Base-by-base conservation (phyloP, 1,140 invertebrate species). In the Thaumetopoea pityocampa region DNA sequence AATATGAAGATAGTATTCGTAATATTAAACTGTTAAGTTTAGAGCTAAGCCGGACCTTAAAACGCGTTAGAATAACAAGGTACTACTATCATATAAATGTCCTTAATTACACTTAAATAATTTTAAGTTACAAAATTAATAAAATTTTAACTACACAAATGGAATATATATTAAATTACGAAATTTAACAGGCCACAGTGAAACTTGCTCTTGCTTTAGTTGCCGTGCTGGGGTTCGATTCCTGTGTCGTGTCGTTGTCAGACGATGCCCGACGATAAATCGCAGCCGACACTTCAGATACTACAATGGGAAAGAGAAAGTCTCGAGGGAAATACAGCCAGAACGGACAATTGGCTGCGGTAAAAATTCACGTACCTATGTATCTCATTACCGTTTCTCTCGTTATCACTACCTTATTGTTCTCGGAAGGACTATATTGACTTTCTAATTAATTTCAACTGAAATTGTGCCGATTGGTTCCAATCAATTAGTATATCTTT, bases 291-390 rank as follows among this genome's bases (percentile, higher is more conserved):
- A 76, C 69, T 62, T 60, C 49, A 23, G 54, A 65, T 63, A 68
- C 56, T 59, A 74, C 71, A 74, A 79, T 70, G 68, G 57, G 19
- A 29, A 55, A 62, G 64, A 72, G 71, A 72, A 80, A 80, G 77
- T 72, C 73, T 57, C 50, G 47, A 44, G 63, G 63, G 66, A 67
- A 67, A 63, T 73, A 69, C 67, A 43, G 57, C 61, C 51, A 40
- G 34, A 58, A 50, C 50, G 47, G 35, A 51, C 53, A 51, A 44
- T 52, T 51, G 48, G 38, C 38, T 62, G 24, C 10, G 46, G 43
- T 49, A 53, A 58, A 63, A 61, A 59, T 50, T 8, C 26, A 29
- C 47, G 37, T 41, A 48, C 35, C 41, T 41, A 30, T 18, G 11
- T 16, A 18, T 19, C 8, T 36, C 35, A 30, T 41, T 41, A 41